Conservation (phyloP, 2,797 vertebrate species). For the Crenuchus spilurus region DNA sequence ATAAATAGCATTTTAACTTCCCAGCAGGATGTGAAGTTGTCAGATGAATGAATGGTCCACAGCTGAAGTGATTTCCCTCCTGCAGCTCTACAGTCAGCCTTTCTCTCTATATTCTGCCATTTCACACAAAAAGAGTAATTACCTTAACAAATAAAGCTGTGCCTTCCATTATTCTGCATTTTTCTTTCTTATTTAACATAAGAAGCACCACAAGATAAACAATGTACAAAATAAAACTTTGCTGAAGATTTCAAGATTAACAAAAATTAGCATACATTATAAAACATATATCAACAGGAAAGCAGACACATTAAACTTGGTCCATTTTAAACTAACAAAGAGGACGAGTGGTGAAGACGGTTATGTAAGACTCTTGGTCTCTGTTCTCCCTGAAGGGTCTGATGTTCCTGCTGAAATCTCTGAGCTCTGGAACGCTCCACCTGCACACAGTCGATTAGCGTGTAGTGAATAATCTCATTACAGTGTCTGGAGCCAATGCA, state of each 20-base stretch:
- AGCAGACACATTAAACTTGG: neutral
- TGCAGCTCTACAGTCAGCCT: neutral
- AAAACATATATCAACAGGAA: neutral
- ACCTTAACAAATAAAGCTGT: neutral
- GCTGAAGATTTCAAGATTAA: neutral
- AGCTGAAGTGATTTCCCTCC: neutral
- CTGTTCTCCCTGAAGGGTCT: neutral
- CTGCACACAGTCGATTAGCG: constrained; percentile 44
- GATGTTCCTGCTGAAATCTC: constrained; percentile 1
- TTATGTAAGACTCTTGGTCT: neutral
- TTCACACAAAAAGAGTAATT: neutral
- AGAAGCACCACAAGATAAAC: neutral
- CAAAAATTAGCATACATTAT: neutral
- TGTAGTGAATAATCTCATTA: constrained; percentile 46
- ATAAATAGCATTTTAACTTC: neutral
- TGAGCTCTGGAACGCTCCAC: constrained; percentile 48
- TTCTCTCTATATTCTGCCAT: neutral
- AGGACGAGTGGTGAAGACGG: constrained; percentile 2
- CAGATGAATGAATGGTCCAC: neutral
- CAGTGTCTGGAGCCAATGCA: constrained; percentile 15
- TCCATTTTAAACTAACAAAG: neutral
- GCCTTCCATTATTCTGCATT: neutral
- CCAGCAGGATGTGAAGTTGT: neutral
- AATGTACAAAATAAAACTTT: neutral
- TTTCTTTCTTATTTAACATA: too few species aligned